Percentiles rank a stretch among this genome's conserved stretches.
Conservation (phyloP, 1,140 invertebrate species). For the Lepidurus arcticus region DNA sequence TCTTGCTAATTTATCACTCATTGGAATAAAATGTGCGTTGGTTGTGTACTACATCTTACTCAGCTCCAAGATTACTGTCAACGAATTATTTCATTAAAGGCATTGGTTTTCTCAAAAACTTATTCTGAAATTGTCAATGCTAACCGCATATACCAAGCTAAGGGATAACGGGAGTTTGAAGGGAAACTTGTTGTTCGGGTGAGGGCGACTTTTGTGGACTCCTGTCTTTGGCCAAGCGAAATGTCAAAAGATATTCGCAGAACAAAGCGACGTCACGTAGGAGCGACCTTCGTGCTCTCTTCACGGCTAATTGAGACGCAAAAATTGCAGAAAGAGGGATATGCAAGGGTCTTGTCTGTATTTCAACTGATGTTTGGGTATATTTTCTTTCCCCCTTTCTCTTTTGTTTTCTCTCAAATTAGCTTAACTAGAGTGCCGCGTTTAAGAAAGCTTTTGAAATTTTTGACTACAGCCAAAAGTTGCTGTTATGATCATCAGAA, state of each 20-base stretch:
- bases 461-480: background rate
- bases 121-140: too few relatives aligned
- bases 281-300: background rate
- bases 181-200: too few relatives aligned
- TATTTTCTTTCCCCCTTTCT: background rate
- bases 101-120: too few relatives aligned
- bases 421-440: background rate
- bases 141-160: too few relatives aligned
- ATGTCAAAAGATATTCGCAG: background rate
- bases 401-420: background rate
- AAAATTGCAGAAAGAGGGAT: background rate
- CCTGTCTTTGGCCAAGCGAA: background rate
- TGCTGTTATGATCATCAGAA: constrained; percentile 15
- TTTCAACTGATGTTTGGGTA: background rate
- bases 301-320: background rate
- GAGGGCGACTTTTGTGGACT: too few relatives aligned
- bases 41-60: too few relatives aligned
- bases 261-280: background rate
- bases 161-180: too few relatives aligned
- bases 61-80: too few relatives aligned
- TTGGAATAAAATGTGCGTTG: too few relatives aligned
- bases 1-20: too few relatives aligned
- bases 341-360: background rate
- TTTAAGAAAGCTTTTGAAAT: background rate
- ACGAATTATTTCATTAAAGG: too few relatives aligned